A percentile compares a stretch with the other conserved stretches of the same genome.
Conservation (phyloP, 2,888 invertebrate genomes). For the Bhutanitis thaidina region DNA sequence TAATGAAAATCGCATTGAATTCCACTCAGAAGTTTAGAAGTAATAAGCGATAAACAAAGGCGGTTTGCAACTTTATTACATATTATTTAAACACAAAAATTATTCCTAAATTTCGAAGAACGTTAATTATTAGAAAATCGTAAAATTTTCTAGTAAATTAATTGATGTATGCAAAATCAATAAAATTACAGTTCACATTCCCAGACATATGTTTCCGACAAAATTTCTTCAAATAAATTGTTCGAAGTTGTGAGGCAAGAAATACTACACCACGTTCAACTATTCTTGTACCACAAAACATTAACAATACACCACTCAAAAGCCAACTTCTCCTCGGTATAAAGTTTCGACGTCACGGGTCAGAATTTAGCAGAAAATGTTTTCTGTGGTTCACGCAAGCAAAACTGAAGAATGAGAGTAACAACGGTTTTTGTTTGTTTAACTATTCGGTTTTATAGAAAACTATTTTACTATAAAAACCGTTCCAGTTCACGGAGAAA, state of each 20-base stretch:
- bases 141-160: no score
- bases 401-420: constrained; percentile 23
- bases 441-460: neutral
- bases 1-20: no score
- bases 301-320: neutral
- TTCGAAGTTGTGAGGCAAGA: neutral
- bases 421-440: constrained; percentile 13
- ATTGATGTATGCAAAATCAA: no score
- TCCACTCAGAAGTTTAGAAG: no score
- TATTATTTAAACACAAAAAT: no score
- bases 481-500: constrained; percentile 7
- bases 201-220: no score
- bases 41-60: no score
- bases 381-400: constrained; percentile 47
- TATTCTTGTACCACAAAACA: constrained; percentile 4
- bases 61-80: no score
- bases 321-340: constrained; percentile 30
- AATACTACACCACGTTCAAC: constrained; percentile 1
- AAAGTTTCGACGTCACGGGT: constrained; percentile 44
- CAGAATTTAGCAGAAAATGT: constrained; percentile 41
- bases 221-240: no score
- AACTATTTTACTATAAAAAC: constrained; percentile 10
- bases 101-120: no score
- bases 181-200: no score
- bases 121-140: no score